Evolutionary conservation across 1,140 invertebrate genomes (phyloP).

Genomic region (Chrysoperla carnea): DNA sequence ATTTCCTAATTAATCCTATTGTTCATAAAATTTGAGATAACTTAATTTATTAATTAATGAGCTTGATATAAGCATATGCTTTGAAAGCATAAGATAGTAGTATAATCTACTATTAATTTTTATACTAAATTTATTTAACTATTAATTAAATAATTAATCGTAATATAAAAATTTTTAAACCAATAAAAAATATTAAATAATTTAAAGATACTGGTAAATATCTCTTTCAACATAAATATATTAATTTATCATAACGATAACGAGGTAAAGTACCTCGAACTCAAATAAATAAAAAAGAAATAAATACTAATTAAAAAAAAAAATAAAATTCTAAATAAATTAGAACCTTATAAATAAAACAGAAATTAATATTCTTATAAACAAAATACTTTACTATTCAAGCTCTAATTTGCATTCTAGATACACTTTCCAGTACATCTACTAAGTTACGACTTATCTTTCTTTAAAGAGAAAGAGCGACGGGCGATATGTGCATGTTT

Average conservation of each 20-base stretch:
- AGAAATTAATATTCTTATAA: constrained; percentile 37
- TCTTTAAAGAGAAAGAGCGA: constrained; percentile 38
- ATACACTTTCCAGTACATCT: constrained; percentile 45
- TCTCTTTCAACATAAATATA: constrained; percentile 33
- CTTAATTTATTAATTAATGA: constrained; percentile 30
- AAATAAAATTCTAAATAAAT: constrained; percentile 24
- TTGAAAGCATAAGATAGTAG: constrained; percentile 44
- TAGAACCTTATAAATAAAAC: constrained; percentile 29
- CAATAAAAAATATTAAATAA: constrained; percentile 28
- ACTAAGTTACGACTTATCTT: constrained; percentile 58
- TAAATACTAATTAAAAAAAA: constrained; percentile 28
- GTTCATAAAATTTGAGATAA: constrained; percentile 30
- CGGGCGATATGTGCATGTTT: constrained; percentile 47
- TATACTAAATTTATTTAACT: constrained; percentile 24
- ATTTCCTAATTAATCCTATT: constrained; percentile 29
- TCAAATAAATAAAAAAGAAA: constrained; percentile 35
- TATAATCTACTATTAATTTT: constrained; percentile 31
- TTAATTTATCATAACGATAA: constrained; percentile 40
- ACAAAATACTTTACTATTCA: constrained; percentile 49
- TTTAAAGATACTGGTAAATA: constrained; percentile 32
- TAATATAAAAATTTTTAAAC: constrained; percentile 17
- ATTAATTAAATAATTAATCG: constrained; percentile 16
- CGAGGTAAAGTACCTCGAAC: constrained; percentile 33
- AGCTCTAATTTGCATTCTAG: constrained; percentile 34
- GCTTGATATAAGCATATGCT: constrained; percentile 39